Evolutionary conservation across 2,888 invertebrate species (phyloP).

Genomic region (Diplolepis rosae): DNA sequence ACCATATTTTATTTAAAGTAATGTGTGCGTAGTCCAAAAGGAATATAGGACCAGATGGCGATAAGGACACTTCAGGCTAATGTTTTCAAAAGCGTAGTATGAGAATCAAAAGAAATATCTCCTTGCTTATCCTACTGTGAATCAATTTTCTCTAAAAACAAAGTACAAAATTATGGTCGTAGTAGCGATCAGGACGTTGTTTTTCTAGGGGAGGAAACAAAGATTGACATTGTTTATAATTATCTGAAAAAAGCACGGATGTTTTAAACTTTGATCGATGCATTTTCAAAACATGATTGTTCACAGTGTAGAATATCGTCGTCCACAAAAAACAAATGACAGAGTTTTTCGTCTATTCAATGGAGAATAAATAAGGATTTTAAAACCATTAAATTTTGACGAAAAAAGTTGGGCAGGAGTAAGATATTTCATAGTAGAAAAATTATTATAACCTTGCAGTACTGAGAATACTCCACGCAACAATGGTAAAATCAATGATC

Average conservation of each 20-base stretch:
- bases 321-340: background rate
- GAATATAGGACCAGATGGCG: background rate
- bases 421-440: too few relatives aligned
- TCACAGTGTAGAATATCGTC: background rate
- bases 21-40: conserved; percentile 6
- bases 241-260: background rate
- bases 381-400: background rate
- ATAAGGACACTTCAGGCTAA: background rate
- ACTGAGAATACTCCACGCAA: too few relatives aligned
- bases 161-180: background rate
- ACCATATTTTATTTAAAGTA: background rate
- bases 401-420: background rate
- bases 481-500: too few relatives aligned
- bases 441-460: too few relatives aligned
- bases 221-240: background rate
- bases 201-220: background rate
- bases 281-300: background rate
- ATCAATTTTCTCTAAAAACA: background rate
- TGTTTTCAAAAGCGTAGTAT: background rate
- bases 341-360: background rate
- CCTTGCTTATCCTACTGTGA: background rate
- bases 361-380: background rate
- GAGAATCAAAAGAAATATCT: background rate
- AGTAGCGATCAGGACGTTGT: background rate
- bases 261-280: background rate